Evolutionary conservation across 2,113 vertebrate genomes (phyloP).

Genomic region (Amphiprion ocellaris): DNA sequence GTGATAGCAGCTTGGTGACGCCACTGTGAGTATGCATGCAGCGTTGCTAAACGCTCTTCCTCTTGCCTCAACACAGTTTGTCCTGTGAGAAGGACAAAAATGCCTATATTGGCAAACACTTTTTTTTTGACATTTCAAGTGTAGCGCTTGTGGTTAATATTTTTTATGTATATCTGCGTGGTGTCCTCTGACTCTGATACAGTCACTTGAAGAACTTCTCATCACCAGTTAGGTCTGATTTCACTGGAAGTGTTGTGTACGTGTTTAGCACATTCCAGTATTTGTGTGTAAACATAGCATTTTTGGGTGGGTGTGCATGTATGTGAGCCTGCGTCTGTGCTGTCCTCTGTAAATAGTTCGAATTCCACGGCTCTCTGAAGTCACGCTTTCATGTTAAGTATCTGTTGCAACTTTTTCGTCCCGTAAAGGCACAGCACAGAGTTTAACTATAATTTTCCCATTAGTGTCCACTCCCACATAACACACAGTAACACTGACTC

Average conservation of each 20-base stretch:
- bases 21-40: constrained; percentile 23
- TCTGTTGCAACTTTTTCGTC: constrained; percentile 44
- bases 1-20: constrained; percentile 34
- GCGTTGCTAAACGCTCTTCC: constrained; percentile 52
- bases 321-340: constrained; percentile 32
- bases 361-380: constrained; percentile 74
- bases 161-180: not conserved
- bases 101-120: constrained; percentile 40
- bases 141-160: not conserved
- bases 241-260: not conserved
- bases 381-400: constrained; percentile 65
- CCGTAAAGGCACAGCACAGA: constrained; percentile 47
- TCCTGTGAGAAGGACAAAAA: constrained; percentile 54
- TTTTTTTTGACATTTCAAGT: constrained; percentile 14
- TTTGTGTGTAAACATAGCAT: constrained; percentile 16
- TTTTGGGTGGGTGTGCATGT: constrained; percentile 24
- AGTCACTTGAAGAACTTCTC: not conserved
- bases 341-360: constrained; percentile 71
- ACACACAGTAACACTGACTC: not conserved
- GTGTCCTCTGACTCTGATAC: not conserved
- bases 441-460: constrained; percentile 2
- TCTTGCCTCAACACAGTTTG: constrained; percentile 65
- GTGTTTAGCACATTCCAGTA: not conserved
- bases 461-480: not conserved
- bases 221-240: not conserved